Conservation (phyloP, 2,888 invertebrate species). For the Polietes domitor region DNA sequence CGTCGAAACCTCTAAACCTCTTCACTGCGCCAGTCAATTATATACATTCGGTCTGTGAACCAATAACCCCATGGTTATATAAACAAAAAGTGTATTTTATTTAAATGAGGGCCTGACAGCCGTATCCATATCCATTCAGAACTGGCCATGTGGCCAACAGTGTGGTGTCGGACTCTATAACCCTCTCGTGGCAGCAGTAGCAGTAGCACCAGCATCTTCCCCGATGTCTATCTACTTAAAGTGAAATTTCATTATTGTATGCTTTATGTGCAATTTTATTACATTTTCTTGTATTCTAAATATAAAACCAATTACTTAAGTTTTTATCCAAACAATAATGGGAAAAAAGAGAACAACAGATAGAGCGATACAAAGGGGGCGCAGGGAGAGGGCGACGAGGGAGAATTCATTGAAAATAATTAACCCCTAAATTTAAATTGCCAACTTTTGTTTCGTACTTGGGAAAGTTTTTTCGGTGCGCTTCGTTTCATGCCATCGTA, state of each 20-base stretch:
- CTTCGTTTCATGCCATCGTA: constrained; percentile 8
- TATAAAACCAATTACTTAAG: constrained; percentile 39
- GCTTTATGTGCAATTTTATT: not conserved
- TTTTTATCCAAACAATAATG: constrained; percentile 39
- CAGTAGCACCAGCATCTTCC: not conserved
- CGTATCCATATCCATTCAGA: too few relatives aligned
- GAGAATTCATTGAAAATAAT: constrained; percentile 38
- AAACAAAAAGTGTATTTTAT: too few relatives aligned
- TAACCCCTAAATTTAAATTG: constrained; percentile 47
- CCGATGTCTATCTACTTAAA: not conserved
- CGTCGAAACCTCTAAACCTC: too few relatives aligned
- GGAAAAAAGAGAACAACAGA: not conserved
- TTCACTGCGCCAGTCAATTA: too few relatives aligned
- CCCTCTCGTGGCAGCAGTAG: too few relatives aligned
- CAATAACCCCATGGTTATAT: too few relatives aligned
- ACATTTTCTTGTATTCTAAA: constrained; percentile 8
- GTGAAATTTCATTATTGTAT: not conserved
- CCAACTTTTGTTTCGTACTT: constrained; percentile 34
- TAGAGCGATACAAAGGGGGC: not conserved
- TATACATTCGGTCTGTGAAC: too few relatives aligned
- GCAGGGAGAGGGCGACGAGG: not conserved
- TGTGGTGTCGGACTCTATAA: too few relatives aligned
- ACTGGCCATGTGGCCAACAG: too few relatives aligned
- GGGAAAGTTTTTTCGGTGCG: constrained; percentile 6
- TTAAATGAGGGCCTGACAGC: too few relatives aligned